phyloP scores from a whole-genome alignment of 2,888 invertebrate genomes.

The Acanthosepion esculentum region DNA sequence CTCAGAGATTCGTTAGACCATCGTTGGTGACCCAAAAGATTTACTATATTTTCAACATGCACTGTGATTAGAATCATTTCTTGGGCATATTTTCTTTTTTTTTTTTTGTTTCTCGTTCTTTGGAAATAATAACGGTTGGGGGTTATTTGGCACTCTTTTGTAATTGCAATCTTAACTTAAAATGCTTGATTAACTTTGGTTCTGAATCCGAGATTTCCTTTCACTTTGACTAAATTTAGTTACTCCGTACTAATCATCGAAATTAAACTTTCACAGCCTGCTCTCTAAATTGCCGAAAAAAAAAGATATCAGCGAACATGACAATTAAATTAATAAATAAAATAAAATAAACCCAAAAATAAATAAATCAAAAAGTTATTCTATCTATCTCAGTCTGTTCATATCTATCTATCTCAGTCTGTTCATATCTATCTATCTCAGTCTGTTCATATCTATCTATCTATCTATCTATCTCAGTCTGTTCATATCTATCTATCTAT shows the following conservation, averaged over 20 bases:
- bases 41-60: too few relatives aligned
- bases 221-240: not conserved
- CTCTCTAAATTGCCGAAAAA: not conserved
- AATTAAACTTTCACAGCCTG: constrained; percentile 33
- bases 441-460: too few relatives aligned
- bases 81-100: too few relatives aligned
- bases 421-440: too few relatives aligned
- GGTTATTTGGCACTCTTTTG: not conserved
- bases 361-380: not conserved
- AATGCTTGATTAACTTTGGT: not conserved
- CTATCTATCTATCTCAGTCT: too few relatives aligned
- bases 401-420: too few relatives aligned
- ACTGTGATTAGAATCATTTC: too few relatives aligned
- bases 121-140: not conserved
- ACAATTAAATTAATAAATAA: not conserved
- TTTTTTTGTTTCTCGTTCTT: not conserved
- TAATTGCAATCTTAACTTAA: constrained; percentile 2
- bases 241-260: not conserved
- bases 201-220: not conserved
- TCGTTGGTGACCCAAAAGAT: too few relatives aligned
- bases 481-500: too few relatives aligned
- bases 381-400: too few relatives aligned
- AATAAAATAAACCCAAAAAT: not conserved
- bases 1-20: too few relatives aligned
- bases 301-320: not conserved